A percentile compares a stretch with the other conserved stretches of the same genome.
These are phyloP conservation scores for Zelostemma sp. DNA, from an alignment of 1,140 invertebrate genomes.

Conservation along the genomic window DNA sequence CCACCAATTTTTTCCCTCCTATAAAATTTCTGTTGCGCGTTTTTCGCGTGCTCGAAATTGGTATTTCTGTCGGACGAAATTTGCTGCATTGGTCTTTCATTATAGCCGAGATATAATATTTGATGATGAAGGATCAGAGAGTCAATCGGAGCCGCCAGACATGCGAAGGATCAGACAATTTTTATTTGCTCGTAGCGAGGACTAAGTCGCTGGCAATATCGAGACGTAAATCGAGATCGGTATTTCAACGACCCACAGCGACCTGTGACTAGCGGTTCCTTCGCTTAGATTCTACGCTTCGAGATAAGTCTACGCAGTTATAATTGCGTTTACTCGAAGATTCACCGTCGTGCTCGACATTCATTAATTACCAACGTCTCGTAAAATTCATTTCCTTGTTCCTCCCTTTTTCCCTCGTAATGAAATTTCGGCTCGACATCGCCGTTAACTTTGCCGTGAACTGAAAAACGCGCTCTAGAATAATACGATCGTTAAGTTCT, in stretches of 20 bases:
- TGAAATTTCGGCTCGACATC: too few species aligned
- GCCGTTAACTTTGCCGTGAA: too few species aligned
- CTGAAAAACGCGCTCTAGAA: too few species aligned
- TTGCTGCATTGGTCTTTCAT: conserved; percentile 14
- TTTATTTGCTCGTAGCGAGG: conserved; percentile 39
- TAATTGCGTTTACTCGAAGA: conserved; percentile 38
- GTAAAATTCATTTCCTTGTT: background rate
- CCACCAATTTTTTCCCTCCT: too few species aligned
- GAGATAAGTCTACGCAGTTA: conserved; percentile 45
- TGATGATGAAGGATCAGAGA: conserved; percentile 29
- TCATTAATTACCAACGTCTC: background rate
- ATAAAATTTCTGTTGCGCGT: background rate
- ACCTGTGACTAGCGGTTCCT: conserved; percentile 51
- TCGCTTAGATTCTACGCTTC: conserved; percentile 39
- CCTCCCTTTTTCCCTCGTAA: too few species aligned
- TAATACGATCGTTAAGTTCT: too few species aligned
- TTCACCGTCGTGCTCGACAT: background rate
- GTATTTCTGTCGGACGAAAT: conserved; percentile 25
- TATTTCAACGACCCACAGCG: conserved; percentile 54
- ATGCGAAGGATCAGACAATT: conserved; percentile 28
- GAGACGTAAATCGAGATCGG: conserved; percentile 56
- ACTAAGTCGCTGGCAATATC: conserved; percentile 41
- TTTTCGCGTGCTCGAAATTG: background rate
- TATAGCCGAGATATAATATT: conserved; percentile 26
- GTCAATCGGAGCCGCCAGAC: conserved; percentile 20